Evolutionary conservation across 2,797 vertebrate species (phyloP).

Genomic region (Takifugu rubripes): DNA sequence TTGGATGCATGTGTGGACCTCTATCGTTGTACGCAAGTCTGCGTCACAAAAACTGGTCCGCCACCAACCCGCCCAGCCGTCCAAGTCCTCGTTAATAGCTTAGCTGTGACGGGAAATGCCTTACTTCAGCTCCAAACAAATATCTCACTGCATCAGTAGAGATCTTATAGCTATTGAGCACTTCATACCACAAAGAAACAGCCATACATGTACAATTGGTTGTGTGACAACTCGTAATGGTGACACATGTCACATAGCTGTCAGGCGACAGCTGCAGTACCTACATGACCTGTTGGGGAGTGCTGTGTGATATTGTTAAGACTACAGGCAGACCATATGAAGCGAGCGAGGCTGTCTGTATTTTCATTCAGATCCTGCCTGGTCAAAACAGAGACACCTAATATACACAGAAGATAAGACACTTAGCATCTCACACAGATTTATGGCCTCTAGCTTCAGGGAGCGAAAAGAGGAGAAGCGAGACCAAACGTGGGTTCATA

Average conservation of each 20-base stretch:
- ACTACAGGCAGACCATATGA: slow-evolving; percentile 50
- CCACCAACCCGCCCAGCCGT: no score
- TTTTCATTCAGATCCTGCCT: slow-evolving; percentile 64
- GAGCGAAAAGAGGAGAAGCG: slow-evolving; percentile 28
- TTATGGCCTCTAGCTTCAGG: slow-evolving; percentile 54
- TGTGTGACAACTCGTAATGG: no score
- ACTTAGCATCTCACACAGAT: slow-evolving; percentile 53
- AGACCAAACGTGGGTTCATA: slow-evolving; percentile 49
- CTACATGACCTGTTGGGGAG: slow-evolving; percentile 28
- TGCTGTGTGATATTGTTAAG: slow-evolving; percentile 49
- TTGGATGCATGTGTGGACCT: no score
- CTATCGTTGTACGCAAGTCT: no score
- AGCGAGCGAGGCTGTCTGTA: slow-evolving; percentile 43
- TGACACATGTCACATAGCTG: background rate
- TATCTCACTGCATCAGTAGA: no score
- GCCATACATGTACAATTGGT: no score
- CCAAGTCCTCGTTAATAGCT: no score
- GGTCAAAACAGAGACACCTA: slow-evolving; percentile 54
- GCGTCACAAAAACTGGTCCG: no score
- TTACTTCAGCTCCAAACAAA: no score
- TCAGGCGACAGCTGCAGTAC: slow-evolving; percentile 15
- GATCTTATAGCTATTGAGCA: no score
- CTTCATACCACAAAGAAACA: no score
- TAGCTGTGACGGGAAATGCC: no score
- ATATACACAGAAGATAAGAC: slow-evolving; percentile 61